These are phyloP conservation scores for Amblyornis subalaris DNA, from an alignment of 2,113 vertebrate species.

Conservation along the genomic window DNA sequence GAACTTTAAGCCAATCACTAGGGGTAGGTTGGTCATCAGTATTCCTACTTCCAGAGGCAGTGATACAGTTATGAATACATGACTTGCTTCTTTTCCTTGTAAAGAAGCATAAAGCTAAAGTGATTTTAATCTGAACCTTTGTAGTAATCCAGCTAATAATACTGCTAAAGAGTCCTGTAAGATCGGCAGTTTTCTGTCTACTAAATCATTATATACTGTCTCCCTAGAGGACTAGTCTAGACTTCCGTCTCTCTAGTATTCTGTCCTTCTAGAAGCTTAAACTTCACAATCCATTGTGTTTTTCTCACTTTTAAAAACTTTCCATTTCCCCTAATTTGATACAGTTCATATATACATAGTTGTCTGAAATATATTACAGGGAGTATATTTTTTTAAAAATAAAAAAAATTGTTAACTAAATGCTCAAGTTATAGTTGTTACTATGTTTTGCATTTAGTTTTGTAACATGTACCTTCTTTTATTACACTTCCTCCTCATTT, in stretches of 20 bases:
- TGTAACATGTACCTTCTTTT: background rate
- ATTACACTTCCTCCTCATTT: background rate
- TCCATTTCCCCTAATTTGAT: background rate
- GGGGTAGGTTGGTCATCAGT: background rate
- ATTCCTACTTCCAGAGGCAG: background rate
- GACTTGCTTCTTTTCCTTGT: background rate
- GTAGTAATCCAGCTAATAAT: background rate
- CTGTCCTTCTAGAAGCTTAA: background rate
- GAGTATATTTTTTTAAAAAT: background rate
- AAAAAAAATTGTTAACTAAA: background rate
- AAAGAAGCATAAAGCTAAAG: background rate
- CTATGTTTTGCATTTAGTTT: background rate
- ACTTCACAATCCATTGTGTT: background rate
- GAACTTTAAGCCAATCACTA: background rate
- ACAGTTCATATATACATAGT: background rate
- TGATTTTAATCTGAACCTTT: background rate
- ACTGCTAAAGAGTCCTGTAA: background rate
- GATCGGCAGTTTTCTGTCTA: background rate
- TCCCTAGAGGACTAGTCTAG: background rate
- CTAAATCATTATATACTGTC: background rate
- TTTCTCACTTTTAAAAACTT: background rate
- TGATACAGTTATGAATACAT: background rate
- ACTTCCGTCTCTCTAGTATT: background rate
- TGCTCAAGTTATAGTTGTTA: background rate
- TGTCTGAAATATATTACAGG: background rate